Evolutionary conservation across 2,113 vertebrate species (phyloP).

Genomic region (Pungitius pungitius): DNA sequence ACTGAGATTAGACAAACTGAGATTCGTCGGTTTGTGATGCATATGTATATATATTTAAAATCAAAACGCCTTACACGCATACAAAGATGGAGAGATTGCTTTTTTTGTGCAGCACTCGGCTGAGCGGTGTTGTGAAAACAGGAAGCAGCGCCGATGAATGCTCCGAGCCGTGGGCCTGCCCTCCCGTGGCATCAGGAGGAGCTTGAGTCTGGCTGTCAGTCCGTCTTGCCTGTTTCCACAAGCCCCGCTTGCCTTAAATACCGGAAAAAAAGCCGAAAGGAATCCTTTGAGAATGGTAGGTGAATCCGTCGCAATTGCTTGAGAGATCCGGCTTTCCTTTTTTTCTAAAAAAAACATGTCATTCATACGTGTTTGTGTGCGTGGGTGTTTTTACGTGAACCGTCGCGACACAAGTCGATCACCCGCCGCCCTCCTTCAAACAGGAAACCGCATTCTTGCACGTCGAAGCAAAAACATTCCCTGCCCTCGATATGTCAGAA

Average conservation of each 20-base stretch:
- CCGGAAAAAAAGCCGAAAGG: slow-evolving; percentile 9
- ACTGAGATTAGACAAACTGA: neutral
- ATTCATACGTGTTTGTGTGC: neutral
- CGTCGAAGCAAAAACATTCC: slow-evolving; percentile 55
- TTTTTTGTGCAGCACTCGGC: neutral
- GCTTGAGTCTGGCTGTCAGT: slow-evolving; percentile 52
- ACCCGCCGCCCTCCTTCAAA: slow-evolving; percentile 15
- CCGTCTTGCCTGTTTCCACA: slow-evolving; percentile 37
- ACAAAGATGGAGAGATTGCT: neutral
- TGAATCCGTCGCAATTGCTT: slow-evolving; percentile 41
- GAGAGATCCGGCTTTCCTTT: slow-evolving; percentile 24
- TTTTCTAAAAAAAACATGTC: slow-evolving; percentile 22
- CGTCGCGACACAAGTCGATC: slow-evolving; percentile 14
- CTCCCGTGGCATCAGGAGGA: slow-evolving; percentile 41
- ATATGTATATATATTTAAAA: too few relatives aligned
- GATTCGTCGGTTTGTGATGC: neutral
- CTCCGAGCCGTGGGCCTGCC: neutral
- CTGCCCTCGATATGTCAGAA: slow-evolving; percentile 62
- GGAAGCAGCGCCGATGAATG: slow-evolving; percentile 29
- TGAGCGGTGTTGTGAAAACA: slow-evolving; percentile 25
- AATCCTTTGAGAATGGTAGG: slow-evolving; percentile 72
- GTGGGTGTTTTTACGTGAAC: neutral
- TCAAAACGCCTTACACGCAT: neutral
- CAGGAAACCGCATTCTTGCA: slow-evolving; percentile 53
- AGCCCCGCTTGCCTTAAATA: slow-evolving; percentile 16